These are phyloP conservation scores for Allobates femoralis DNA, from an alignment of 2,797 vertebrate genomes.

Conservation along the genomic window DNA sequence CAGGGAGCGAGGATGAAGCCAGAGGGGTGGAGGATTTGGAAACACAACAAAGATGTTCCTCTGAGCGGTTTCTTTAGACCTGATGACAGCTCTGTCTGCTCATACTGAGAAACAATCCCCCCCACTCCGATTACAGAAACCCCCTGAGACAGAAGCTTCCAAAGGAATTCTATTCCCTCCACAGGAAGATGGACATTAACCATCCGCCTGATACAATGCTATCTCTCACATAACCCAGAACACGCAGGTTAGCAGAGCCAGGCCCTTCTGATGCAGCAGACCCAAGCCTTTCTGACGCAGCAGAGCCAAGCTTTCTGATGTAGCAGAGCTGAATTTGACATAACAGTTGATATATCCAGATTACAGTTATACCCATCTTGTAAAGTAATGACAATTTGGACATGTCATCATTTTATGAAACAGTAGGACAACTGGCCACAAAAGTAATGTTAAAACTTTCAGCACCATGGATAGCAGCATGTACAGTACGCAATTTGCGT, in stretches of 20 bases:
- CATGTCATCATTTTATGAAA: too few relatives aligned
- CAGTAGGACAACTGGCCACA: too few relatives aligned
- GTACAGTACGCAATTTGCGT: too few relatives aligned
- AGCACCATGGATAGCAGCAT: too few relatives aligned
- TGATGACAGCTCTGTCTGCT: conserved; percentile 24
- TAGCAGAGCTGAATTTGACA: background rate
- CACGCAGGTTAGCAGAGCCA: background rate
- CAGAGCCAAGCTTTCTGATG: too few relatives aligned
- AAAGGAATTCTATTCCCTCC: conserved; percentile 4
- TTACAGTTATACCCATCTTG: too few relatives aligned
- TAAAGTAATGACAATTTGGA: too few relatives aligned
- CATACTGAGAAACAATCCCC: background rate
- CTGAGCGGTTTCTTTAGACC: conserved; percentile 7
- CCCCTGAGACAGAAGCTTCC: background rate
- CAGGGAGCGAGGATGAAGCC: background rate
- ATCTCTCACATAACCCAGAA: background rate
- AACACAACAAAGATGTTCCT: conserved; percentile 8
- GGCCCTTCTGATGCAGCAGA: background rate
- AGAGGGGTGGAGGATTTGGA: conserved; percentile 26
- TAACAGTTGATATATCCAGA: too few relatives aligned
- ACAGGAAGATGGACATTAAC: background rate
- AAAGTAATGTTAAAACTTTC: too few relatives aligned
- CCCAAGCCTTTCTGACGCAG: too few relatives aligned
- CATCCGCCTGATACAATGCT: background rate
- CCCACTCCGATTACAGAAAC: background rate